A percentile compares a stretch with the other conserved stretches of the same genome.
Conservation (phyloP, 2,113 vertebrate genomes). For the Cryptotis parvus region DNA sequence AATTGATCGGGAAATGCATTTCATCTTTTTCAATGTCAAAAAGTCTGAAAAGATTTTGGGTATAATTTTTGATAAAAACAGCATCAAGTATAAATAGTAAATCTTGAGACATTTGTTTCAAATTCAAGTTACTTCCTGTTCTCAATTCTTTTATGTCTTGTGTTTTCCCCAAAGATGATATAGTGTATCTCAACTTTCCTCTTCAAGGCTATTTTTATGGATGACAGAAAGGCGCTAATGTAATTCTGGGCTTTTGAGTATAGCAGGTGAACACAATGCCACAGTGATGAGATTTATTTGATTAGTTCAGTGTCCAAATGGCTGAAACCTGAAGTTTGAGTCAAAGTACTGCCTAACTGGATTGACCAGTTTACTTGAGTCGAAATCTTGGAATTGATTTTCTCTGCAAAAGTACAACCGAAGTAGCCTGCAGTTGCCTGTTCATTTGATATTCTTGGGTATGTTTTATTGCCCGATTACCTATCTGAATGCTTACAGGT, state of each 20-base stretch:
- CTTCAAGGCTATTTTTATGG: neutral
- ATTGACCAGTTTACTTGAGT: conserved; percentile 66
- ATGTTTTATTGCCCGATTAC: conserved; percentile 54
- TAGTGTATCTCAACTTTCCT: neutral
- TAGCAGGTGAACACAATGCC: neutral
- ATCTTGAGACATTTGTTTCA: neutral
- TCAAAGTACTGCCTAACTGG: conserved; percentile 56
- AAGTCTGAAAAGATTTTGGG: neutral
- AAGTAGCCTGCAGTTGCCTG: conserved; percentile 10
- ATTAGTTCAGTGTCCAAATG: conserved; percentile 49
- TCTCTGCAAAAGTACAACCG: conserved; percentile 12
- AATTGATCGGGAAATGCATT: neutral
- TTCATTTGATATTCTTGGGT: conserved; percentile 62
- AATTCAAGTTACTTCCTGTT: conserved; percentile 9
- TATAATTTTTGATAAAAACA: conserved; percentile 6
- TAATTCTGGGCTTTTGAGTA: neutral
- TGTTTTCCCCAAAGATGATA: neutral
- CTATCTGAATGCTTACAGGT: conserved; percentile 37
- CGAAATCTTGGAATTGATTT: conserved; percentile 55
- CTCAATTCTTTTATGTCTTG: neutral
- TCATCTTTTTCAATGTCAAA: neutral
- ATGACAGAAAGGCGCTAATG: neutral
- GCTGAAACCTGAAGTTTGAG: conserved; percentile 56
- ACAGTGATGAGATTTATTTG: neutral
- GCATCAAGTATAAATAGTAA: neutral